Conservation (phyloP, 2,888 invertebrate genomes). For the Archips crataeganus region DNA sequence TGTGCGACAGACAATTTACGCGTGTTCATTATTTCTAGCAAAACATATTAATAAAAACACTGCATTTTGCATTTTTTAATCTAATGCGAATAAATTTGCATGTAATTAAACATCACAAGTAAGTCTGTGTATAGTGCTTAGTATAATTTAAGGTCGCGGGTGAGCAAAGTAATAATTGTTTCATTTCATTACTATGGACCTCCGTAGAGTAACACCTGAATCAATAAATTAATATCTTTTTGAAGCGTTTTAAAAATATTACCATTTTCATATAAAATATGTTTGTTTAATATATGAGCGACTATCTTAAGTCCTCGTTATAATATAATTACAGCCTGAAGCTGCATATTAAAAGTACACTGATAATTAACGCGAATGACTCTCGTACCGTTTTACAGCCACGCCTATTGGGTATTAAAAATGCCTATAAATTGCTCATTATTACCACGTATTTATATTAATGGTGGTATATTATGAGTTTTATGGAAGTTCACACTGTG, state of each 20-base stretch:
- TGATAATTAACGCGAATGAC: conserved; percentile 49
- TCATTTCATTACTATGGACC: no score
- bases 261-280: no score
- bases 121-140: no score
- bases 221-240: background rate
- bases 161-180: no score
- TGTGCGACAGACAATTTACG: conserved; percentile 41
- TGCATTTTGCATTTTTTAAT: conserved; percentile 31
- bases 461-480: conserved; percentile 41
- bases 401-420: conserved; percentile 55
- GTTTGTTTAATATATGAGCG: background rate
- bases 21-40: conserved; percentile 34
- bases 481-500: conserved; percentile 29
- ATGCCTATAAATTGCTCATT: conserved; percentile 47
- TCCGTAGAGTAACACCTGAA: no score
- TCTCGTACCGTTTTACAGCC: conserved; percentile 48
- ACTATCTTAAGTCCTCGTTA: background rate
- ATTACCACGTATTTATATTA: conserved; percentile 44
- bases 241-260: background rate
- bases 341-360: conserved; percentile 20
- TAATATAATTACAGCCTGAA: background rate
- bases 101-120: background rate
- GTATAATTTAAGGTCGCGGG: no score
- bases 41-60: conserved; percentile 36
- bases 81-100: conserved; percentile 25